These are phyloP conservation scores for Marmota flaviventris DNA, from an alignment of 2,113 vertebrate species.

Conservation along the genomic window DNA sequence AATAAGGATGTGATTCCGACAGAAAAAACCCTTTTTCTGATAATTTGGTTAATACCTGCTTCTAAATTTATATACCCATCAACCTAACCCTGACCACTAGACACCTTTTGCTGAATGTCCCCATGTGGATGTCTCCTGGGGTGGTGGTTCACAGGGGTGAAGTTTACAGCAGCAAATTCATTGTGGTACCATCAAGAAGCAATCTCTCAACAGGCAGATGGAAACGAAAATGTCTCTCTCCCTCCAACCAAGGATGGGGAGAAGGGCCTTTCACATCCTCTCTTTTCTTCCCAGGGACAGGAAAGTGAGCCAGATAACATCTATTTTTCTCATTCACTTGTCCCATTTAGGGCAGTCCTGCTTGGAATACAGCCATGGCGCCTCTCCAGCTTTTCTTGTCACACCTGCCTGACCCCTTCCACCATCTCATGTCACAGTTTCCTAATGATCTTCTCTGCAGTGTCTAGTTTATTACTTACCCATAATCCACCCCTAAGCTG, in stretches of 20 bases:
- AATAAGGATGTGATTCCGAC: not conserved
- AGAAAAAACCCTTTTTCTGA: not conserved
- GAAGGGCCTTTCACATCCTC: not conserved
- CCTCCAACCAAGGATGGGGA: not conserved
- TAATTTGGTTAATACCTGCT: not conserved
- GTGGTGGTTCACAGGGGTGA: not conserved
- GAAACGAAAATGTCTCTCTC: not conserved
- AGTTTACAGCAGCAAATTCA: not conserved
- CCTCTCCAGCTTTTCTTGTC: not conserved
- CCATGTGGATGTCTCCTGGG: no score
- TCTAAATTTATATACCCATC: not conserved
- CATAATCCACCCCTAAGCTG: not conserved
- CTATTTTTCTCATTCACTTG: not conserved
- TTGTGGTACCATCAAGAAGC: not conserved
- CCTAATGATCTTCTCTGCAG: not conserved
- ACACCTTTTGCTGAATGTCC: not conserved
- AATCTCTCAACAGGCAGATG: not conserved
- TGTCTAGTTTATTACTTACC: not conserved
- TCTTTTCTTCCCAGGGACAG: not conserved
- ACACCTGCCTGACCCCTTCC: not conserved
- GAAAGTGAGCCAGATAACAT: not conserved
- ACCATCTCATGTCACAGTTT: not conserved
- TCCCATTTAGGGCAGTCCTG: not conserved
- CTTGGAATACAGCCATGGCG: not conserved
- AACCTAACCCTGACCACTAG: no score